Conservation (phyloP, 2,797 vertebrate genomes). For the Brachyalestes nurse region DNA sequence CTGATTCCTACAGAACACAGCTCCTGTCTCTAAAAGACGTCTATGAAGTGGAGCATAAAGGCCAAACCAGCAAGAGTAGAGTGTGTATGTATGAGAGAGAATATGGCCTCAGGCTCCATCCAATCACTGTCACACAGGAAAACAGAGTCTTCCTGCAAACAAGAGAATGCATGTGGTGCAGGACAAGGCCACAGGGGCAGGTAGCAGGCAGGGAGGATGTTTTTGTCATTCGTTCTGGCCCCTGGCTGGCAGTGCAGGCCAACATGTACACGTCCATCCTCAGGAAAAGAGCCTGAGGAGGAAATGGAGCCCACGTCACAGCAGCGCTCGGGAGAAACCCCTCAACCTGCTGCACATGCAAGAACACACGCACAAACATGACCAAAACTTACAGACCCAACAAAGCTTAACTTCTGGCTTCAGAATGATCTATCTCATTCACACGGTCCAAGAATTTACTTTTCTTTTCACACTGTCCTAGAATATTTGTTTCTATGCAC, state of each 20-base stretch:
- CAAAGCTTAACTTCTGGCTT: neutral
- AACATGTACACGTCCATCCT: conserved; percentile 70
- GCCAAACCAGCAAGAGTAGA: conserved; percentile 4
- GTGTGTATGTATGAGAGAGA: conserved; percentile 9
- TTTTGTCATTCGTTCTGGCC: conserved; percentile 70
- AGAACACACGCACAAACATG: conserved; percentile 27
- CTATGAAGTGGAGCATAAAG: conserved; percentile 17
- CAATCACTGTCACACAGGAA: conserved; percentile 72
- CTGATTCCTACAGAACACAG: neutral
- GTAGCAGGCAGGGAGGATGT: conserved; percentile 67
- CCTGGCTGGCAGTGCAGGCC: conserved; percentile 62
- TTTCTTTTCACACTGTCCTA: no score
- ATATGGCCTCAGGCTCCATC: conserved; percentile 49
- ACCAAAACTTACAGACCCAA: neutral
- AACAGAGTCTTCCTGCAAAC: conserved; percentile 75
- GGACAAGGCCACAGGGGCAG: conserved; percentile 69
- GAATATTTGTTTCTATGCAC: no score
- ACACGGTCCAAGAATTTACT: neutral
- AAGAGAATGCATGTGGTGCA: conserved; percentile 64
- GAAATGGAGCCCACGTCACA: conserved; percentile 74
- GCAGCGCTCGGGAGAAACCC: conserved; percentile 43
- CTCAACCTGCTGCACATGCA: conserved; percentile 29
- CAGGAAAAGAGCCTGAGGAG: conserved; percentile 64
- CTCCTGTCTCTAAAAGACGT: conserved; percentile 2
- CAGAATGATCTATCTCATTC: neutral